Evolutionary conservation across 2,888 invertebrate species (phyloP).

Genomic region (Conomelus anceps): DNA sequence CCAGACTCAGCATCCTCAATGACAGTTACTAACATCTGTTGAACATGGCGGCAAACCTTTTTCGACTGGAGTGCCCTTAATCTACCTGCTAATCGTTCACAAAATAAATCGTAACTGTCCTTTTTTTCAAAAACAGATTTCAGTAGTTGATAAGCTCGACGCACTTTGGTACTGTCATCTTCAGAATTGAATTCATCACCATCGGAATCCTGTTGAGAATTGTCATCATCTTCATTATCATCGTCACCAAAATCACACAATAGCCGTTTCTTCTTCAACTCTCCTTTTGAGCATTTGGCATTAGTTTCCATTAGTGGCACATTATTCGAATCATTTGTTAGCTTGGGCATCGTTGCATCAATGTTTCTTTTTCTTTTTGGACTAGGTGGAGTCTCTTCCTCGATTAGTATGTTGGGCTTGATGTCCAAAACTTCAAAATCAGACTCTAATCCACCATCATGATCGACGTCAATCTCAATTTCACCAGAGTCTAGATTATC

Average conservation of each 20-base stretch:
- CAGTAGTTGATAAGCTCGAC: background rate
- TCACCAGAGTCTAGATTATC: background rate
- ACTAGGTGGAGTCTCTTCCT: background rate
- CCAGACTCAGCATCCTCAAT: background rate
- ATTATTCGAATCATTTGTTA: no score
- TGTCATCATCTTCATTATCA: background rate
- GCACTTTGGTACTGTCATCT: background rate
- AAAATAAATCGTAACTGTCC: background rate
- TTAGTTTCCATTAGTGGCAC: background rate
- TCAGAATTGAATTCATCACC: background rate
- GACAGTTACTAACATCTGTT: background rate
- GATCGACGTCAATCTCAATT: background rate
- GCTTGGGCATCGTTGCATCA: no score
- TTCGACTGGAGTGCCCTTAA: background rate
- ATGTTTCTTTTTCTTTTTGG: no score
- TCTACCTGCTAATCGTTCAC: background rate
- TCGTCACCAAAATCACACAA: background rate
- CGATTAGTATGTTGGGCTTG: background rate
- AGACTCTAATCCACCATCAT: no score
- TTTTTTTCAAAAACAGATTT: background rate
- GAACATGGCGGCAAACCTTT: background rate
- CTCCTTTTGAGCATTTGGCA: background rate
- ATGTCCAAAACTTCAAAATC: background rate
- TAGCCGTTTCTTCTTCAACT: background rate
- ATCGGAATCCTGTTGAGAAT: background rate